These are phyloP conservation scores for Thermophis baileyi DNA, from an alignment of 2,113 vertebrate genomes.

Conservation along the genomic window DNA sequence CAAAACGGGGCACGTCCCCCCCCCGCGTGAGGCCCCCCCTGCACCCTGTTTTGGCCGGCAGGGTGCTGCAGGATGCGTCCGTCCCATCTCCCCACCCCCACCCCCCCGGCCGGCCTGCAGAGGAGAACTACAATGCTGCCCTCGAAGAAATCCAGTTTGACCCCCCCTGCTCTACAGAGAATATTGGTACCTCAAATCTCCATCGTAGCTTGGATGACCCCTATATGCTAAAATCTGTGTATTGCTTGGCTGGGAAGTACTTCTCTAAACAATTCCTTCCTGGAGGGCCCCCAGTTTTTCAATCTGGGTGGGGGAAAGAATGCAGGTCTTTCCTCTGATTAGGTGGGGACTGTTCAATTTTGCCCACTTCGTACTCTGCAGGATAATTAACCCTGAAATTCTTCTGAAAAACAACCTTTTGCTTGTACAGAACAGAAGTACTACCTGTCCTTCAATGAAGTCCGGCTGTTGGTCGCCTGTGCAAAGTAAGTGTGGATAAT, in stretches of 20 bases:
- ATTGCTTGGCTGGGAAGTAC: background rate
- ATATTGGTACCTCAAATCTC: background rate
- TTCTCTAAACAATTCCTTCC: background rate
- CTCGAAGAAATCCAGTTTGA: too few relatives aligned
- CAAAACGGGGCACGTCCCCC: too few relatives aligned
- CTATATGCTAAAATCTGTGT: background rate
- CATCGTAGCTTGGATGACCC: background rate
- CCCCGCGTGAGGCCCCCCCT: too few relatives aligned
- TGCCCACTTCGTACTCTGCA: background rate
- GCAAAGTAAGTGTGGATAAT: constrained; percentile 77
- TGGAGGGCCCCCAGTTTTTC: background rate
- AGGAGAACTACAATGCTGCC: too few relatives aligned
- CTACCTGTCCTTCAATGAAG: constrained; percentile 18
- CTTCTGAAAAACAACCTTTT: background rate
- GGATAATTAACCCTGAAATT: background rate
- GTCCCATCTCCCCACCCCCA: too few relatives aligned
- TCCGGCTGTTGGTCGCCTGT: constrained; percentile 78
- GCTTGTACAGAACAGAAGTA: constrained; percentile 32
- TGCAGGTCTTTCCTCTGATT: background rate
- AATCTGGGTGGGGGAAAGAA: background rate
- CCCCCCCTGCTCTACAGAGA: background rate
- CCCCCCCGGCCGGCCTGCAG: too few relatives aligned
- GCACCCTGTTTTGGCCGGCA: too few relatives aligned
- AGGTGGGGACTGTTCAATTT: background rate
- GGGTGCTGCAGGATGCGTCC: too few relatives aligned